Evolutionary conservation across 2,797 vertebrate species (phyloP), one percentile per base, ranked within the genome.

Genomic region (Coregonus ussuriensis): DNA sequence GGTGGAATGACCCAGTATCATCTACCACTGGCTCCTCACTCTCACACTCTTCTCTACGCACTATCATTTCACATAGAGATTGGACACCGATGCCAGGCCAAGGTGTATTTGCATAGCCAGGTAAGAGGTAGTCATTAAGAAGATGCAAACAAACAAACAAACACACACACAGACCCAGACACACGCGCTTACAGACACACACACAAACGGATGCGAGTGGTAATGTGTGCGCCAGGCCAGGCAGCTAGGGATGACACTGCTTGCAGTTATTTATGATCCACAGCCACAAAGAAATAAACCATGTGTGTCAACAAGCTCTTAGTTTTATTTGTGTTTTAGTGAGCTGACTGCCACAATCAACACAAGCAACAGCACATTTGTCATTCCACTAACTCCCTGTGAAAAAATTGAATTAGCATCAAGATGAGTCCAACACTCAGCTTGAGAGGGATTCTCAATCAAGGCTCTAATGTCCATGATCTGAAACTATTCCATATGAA

Each of bases 271-370:
- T 88, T 88, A 87, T 74, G 81, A 73, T 74, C 41, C 68, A 79
- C 9, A 18, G 81, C 81, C 84, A 79, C 83, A 82, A 63, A 85
- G 77, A 89, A 88, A 89, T 79, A 89, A 91, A 91, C 75, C 85
- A 90, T 82, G 35, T 81, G 77, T 89, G 85, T 90, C 83, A 89
- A 92, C 83, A 90, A 85, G 80, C 73, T 77, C 79, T 82, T 79
- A 72, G 63, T 82, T 88, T 84, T 81, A 79, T 70, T 86, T 84
- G 74, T 52, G 79, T 84, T 82, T 82, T 41, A 41, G 77, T 52
- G 80, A 82, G 70, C 76, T 72, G 75, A 72, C 41, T 47, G 70
- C 76, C 72, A 72, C 53, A 82, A 84, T 86, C 78, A 81, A 80
- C 83, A 87, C 56, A 81, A 84, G 83, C 78, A 79, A 79, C 78